Evolutionary conservation across 2,888 invertebrate genomes (phyloP).

Genomic region (Aphidius colemani): DNA sequence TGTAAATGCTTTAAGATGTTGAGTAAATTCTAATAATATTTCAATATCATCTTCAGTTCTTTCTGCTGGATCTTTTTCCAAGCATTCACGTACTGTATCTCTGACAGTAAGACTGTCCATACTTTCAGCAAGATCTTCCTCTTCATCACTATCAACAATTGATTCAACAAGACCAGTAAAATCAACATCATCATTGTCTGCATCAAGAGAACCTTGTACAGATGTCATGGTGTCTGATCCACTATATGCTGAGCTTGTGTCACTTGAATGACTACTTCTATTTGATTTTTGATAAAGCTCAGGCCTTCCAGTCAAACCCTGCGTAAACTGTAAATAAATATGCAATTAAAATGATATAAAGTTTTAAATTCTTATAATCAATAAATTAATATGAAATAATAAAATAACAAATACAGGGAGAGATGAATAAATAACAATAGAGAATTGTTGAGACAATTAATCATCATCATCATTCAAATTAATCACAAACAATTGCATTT

Average conservation of each 20-base stretch:
- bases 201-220: slow-evolving; percentile 81
- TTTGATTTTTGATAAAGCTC: slow-evolving; percentile 85
- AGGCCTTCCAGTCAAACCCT: slow-evolving; percentile 63
- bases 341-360: too few species aligned
- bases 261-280: slow-evolving; percentile 84
- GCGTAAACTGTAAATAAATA: slow-evolving; percentile 51
- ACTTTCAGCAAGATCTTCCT: slow-evolving; percentile 89
- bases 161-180: slow-evolving; percentile 93
- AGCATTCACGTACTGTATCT: slow-evolving; percentile 94
- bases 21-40: slow-evolving; percentile 93
- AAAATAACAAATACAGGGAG: neutral
- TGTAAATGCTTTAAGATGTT: slow-evolving; percentile 96
- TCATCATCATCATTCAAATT: neutral
- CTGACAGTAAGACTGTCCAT: slow-evolving; percentile 89
- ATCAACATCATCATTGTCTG: slow-evolving; percentile 79
- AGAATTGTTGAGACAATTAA: slow-evolving; percentile 2
- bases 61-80: slow-evolving; percentile 96
- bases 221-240: slow-evolving; percentile 96
- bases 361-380: too few species aligned
- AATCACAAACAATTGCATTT: too few species aligned
- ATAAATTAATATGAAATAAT: too few species aligned
- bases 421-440: neutral
- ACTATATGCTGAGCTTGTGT: slow-evolving; percentile 95
- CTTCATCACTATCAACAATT: slow-evolving; percentile 94
- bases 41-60: slow-evolving; percentile 95